Percentiles rank a stretch among this genome's conserved stretches.
Conservation (phyloP, 1,140 invertebrate species). For the Dreissena polymorpha region DNA sequence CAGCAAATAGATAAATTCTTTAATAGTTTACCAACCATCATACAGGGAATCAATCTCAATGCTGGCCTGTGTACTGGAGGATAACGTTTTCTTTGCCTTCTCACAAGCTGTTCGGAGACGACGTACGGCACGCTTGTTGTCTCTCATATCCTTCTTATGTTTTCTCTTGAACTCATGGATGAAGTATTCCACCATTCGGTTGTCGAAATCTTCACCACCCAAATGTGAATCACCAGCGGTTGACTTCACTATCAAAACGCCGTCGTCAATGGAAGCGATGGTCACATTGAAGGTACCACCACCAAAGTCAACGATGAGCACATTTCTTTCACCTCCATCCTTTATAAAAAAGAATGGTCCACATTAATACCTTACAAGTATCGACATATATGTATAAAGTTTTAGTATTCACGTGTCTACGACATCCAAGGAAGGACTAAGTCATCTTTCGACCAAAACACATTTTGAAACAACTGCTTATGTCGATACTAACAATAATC, state of each 20-base stretch:
- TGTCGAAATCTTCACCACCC: too few relatives aligned
- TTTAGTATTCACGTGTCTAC: too few relatives aligned
- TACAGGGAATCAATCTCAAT: conserved; percentile 86
- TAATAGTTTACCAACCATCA: background rate
- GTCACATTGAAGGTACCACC: conserved; percentile 74
- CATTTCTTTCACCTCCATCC: conserved; percentile 80
- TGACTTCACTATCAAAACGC: conserved; percentile 85
- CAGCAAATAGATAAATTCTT: too few relatives aligned
- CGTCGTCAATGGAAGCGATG: conserved; percentile 69
- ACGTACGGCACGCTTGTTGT: conserved; percentile 72
- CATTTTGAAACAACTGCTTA: background rate
- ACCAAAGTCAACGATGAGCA: conserved; percentile 65
- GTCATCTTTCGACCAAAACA: background rate
- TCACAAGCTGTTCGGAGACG: conserved; percentile 86
- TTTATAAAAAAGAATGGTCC: conserved; percentile 54
- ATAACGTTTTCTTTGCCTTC: conserved; percentile 81
- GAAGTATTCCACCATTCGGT: too few relatives aligned
- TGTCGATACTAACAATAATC: background rate
- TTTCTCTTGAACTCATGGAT: conserved; percentile 77
- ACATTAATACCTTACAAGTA: background rate
- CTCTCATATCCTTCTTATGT: conserved; percentile 73
- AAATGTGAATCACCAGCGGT: conserved; percentile 83
- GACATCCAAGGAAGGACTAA: background rate
- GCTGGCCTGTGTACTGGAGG: conserved; percentile 75
- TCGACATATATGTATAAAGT: background rate